Evolutionary conservation across 2,797 vertebrate species (phyloP).

Genomic region (Eidolon dupreanum): DNA sequence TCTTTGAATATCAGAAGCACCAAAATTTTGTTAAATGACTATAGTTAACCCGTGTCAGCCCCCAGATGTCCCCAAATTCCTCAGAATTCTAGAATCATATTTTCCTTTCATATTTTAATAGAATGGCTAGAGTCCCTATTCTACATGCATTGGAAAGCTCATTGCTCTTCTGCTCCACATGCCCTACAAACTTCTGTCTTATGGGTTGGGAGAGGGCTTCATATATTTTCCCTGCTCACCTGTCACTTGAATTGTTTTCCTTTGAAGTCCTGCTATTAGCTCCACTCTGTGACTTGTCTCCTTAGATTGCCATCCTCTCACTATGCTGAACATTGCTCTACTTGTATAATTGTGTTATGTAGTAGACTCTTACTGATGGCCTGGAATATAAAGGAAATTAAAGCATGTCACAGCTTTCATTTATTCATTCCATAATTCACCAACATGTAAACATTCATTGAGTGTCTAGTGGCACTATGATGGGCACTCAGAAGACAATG

Average conservation of each 20-base stretch:
- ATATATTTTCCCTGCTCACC: neutral
- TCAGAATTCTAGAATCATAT: neutral
- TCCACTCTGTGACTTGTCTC: neutral
- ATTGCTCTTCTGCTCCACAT: neutral
- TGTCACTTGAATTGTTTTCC: neutral
- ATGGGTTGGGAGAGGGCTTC: neutral
- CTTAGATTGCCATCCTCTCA: neutral
- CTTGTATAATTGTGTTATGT: neutral
- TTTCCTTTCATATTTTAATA: conserved; percentile 37
- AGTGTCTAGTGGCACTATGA: neutral
- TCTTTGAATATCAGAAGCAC: neutral
- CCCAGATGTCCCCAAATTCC: neutral
- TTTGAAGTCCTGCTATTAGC: neutral
- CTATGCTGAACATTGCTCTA: neutral
- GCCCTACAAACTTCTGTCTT: neutral
- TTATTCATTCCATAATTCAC: neutral
- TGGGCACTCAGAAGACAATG: neutral
- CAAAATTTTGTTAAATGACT: neutral
- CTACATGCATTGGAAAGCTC: neutral
- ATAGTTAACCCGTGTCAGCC: neutral
- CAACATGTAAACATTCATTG: neutral
- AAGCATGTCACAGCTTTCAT: neutral
- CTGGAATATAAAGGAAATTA: no score
- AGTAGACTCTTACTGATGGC: neutral
- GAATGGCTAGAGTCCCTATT: neutral